Conservation (phyloP, 1,140 invertebrate species). For the Trypoxylus dichotomus region DNA sequence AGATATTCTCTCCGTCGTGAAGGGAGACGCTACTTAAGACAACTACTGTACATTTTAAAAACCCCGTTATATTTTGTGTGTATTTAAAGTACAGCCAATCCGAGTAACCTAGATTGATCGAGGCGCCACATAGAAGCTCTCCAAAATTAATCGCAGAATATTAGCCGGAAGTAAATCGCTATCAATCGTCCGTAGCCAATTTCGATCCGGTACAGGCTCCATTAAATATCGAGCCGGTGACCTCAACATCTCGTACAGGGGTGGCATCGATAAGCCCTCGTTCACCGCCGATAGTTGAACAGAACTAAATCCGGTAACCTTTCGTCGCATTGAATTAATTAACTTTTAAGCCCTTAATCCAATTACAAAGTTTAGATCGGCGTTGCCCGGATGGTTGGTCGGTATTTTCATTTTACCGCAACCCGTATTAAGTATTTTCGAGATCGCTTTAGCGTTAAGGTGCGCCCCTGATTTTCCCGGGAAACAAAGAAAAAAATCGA, state of each 20-base stretch:
- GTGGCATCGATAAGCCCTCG: not conserved
- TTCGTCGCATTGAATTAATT: not conserved
- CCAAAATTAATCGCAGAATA: not conserved
- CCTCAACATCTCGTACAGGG: conserved; percentile 1
- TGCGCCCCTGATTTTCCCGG: no score
- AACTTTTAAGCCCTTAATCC: conserved; percentile 3
- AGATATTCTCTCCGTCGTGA: no score
- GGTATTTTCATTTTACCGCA: not conserved
- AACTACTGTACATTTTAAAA: no score
- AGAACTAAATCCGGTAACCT: not conserved
- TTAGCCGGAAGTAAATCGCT: not conserved
- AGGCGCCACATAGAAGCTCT: not conserved
- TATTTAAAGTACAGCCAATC: no score
- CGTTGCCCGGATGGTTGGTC: not conserved
- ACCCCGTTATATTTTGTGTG: no score
- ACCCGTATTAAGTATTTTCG: no score
- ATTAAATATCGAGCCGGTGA: conserved; percentile 1
- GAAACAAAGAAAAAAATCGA: no score
- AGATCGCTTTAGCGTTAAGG: no score
- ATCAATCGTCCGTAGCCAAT: not conserved
- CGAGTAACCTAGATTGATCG: no score
- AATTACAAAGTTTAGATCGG: conserved; percentile 3
- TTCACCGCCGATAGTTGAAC: conserved; percentile 1
- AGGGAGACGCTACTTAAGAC: no score
- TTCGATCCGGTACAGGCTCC: not conserved